Conservation (phyloP, 1,140 invertebrate genomes). For the Aphelenchoides besseyi region DNA sequence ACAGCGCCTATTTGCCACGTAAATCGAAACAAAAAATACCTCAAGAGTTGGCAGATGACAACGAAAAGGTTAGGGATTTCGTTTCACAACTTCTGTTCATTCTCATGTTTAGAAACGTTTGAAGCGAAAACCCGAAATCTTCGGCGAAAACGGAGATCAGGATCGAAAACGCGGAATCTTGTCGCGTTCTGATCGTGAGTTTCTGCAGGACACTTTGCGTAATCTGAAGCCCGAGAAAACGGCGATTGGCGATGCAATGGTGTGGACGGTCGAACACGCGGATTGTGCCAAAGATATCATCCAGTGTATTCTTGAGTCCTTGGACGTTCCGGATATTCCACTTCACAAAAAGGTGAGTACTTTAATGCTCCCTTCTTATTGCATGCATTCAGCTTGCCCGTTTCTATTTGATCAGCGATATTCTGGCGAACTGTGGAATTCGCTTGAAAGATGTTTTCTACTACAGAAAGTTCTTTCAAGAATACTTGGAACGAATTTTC, state of each 20-base stretch:
- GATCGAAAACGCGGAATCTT: conserved; percentile 36
- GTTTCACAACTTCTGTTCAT: neutral
- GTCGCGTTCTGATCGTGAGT: conserved; percentile 75
- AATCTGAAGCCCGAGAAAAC: conserved; percentile 78
- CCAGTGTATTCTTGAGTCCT: conserved; percentile 79
- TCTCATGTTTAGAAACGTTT: conserved; percentile 22
- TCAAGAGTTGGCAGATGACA: no score
- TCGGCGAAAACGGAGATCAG: conserved; percentile 18
- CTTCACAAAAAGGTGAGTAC: conserved; percentile 76
- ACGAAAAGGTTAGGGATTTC: no score
- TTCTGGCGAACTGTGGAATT: conserved; percentile 88
- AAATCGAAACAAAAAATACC: conserved; percentile 21
- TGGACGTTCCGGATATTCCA: conserved; percentile 76
- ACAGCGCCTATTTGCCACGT: conserved; percentile 41
- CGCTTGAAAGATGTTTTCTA: conserved; percentile 95
- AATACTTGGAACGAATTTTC: conserved; percentile 80
- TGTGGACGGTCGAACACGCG: conserved; percentile 96
- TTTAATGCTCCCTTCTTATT: conserved; percentile 24
- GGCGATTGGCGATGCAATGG: conserved; percentile 84
- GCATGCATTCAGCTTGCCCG: conserved; percentile 74
- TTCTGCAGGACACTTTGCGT: conserved; percentile 84
- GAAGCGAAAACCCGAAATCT: neutral
- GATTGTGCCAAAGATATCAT: conserved; percentile 93
- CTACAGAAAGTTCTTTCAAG: conserved; percentile 85
- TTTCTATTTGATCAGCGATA: conserved; percentile 91